Evolutionary conservation across 2,797 vertebrate species (phyloP).

Genomic region (Monodelphis domestica): DNA sequence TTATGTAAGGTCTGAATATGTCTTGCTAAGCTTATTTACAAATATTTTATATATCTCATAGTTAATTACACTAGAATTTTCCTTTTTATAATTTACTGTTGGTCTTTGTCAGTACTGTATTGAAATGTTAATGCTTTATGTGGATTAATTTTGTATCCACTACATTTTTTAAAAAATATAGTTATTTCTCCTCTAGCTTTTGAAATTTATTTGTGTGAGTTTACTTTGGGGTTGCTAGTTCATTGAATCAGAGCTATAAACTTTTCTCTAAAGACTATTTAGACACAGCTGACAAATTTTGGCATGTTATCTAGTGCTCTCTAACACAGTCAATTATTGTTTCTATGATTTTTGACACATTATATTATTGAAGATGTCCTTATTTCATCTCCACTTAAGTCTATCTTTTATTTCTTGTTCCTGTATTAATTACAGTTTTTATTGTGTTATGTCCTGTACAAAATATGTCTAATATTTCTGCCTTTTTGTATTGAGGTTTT

Average conservation of each 20-base stretch:
- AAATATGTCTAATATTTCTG: neutral
- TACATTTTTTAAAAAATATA: neutral
- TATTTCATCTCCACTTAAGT: neutral
- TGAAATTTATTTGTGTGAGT: neutral
- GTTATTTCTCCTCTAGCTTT: neutral
- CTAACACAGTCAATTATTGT: neutral
- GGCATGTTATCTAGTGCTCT: neutral
- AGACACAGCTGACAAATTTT: neutral
- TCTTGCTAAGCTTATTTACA: neutral
- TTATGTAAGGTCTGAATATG: neutral
- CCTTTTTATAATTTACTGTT: neutral
- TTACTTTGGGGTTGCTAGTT: neutral
- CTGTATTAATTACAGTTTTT: neutral
- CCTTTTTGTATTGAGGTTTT: neutral
- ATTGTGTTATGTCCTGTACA: neutral
- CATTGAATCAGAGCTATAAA: neutral
- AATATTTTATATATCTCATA: neutral
- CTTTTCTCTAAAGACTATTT: neutral
- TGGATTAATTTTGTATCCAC: neutral
- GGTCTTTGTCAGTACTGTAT: neutral
- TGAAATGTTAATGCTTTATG: neutral
- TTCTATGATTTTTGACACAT: neutral
- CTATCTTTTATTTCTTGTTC: neutral
- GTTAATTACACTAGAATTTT: neutral
- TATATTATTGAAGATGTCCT: neutral